Percentiles rank a stretch among this genome's conserved stretches.
phyloP scores from a whole-genome alignment of 2,113 vertebrate species.

The Merops nubicus region DNA sequence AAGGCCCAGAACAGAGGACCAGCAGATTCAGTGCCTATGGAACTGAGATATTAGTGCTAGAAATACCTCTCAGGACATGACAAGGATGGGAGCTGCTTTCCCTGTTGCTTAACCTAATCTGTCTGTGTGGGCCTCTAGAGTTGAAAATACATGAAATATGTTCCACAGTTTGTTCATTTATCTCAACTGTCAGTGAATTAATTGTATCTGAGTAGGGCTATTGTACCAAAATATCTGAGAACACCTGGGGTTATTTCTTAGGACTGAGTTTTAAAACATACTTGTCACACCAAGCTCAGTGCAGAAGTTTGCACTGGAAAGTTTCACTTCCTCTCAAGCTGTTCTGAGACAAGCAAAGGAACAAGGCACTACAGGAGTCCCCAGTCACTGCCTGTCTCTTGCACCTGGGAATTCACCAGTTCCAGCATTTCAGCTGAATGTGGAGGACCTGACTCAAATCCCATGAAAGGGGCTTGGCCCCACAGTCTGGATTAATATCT shows the following conservation, averaged over 20 bases:
- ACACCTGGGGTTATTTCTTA: neutral
- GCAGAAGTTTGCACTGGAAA: neutral
- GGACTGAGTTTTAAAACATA: neutral
- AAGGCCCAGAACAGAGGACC: neutral
- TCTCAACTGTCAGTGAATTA: neutral
- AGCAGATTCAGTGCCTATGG: neutral
- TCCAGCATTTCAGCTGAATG: neutral
- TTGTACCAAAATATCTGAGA: neutral
- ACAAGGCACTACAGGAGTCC: neutral
- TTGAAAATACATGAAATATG: neutral
- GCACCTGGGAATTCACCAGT: neutral
- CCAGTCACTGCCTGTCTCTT: neutral
- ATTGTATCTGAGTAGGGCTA: neutral
- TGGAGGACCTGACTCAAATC: neutral
- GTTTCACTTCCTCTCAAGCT: neutral
- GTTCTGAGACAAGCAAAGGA: neutral
- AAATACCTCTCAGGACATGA: neutral
- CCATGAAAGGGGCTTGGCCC: neutral
- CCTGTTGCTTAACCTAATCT: neutral
- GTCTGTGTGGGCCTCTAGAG: neutral
- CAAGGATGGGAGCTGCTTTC: neutral
- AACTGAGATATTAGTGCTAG: neutral
- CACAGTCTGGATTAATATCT: neutral
- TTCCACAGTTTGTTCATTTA: neutral
- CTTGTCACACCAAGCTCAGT: neutral